Percentiles rank a stretch among this genome's conserved stretches.
Evolutionary conservation across 1,140 invertebrate genomes (phyloP).

Genomic region (Euwallacea fornicatus): DNA sequence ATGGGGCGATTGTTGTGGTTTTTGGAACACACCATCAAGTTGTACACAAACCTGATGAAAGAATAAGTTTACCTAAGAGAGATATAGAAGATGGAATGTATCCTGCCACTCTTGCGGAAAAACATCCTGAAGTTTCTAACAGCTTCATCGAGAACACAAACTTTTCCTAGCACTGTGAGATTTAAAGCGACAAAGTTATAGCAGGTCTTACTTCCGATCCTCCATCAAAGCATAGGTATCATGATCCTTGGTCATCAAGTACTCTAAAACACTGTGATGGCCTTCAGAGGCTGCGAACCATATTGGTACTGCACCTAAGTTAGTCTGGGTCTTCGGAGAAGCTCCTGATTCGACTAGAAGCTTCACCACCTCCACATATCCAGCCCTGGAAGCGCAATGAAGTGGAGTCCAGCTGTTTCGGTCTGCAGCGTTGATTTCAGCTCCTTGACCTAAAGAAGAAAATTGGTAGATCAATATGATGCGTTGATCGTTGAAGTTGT

Average conservation of each 20-base stretch:
- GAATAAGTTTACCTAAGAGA: conserved; percentile 1
- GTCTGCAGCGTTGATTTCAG: conserved; percentile 96
- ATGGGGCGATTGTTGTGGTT: conserved; percentile 95
- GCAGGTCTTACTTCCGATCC: conserved; percentile 68
- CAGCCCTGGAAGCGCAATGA: conserved; percentile 94
- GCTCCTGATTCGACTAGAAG: conserved; percentile 94
- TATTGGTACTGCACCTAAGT: conserved; percentile 91
- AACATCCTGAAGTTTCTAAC: too few relatives aligned
- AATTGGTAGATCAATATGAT: background rate
- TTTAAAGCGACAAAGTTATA: too few relatives aligned
- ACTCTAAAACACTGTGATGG: conserved; percentile 94
- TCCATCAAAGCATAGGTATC: conserved; percentile 97
- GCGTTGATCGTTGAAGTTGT: too few relatives aligned
- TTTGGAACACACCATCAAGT: conserved; percentile 98
- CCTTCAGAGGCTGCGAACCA: conserved; percentile 97
- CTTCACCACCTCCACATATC: conserved; percentile 92
- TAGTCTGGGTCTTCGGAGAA: conserved; percentile 89
- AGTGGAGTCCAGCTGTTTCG: conserved; percentile 97
- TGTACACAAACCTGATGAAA: conserved; percentile 84
- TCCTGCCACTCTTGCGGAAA: too few relatives aligned
- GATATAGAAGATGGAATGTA: background rate
- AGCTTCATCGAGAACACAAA: too few relatives aligned
- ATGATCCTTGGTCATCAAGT: conserved; percentile 95
- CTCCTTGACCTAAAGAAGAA: conserved; percentile 73
- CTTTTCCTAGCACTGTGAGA: too few relatives aligned